A percentile compares a stretch with the other conserved stretches of the same genome.
Conservation (phyloP, 2,113 vertebrate species). For the Pseudonaja textilis region DNA sequence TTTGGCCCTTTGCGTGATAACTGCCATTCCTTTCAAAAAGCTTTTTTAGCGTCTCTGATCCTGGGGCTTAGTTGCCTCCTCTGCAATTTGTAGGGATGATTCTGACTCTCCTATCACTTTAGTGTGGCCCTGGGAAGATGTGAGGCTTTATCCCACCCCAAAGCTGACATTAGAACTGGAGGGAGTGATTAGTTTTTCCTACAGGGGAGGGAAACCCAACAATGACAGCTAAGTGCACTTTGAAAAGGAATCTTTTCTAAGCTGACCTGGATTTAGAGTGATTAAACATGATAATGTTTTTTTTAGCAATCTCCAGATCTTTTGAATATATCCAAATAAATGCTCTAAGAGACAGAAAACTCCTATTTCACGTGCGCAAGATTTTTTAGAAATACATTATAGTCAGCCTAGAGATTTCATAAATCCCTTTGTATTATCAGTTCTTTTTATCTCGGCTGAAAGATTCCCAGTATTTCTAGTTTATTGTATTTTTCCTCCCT, state of each 20-base stretch:
- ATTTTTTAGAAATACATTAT: neutral
- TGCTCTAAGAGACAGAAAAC: neutral
- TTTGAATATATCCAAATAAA: neutral
- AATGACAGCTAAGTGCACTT: neutral
- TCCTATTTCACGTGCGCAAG: neutral
- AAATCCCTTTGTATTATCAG: neutral
- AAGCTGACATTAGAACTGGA: neutral
- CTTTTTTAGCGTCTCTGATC: neutral
- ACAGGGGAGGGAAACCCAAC: neutral
- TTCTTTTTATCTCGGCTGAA: neutral
- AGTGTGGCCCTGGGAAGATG: neutral
- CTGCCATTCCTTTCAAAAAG: neutral
- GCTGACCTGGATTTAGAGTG: neutral
- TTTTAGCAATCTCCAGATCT: neutral
- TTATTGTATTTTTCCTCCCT: neutral
- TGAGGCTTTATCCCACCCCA: neutral
- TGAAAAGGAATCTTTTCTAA: neutral
- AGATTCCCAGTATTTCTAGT: neutral
- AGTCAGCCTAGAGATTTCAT: neutral
- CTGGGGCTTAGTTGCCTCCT: neutral
- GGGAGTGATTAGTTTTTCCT: neutral
- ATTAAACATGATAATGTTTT: neutral
- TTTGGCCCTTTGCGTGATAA: neutral
- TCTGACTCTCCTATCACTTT: neutral
- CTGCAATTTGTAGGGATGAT: neutral